A percentile compares a stretch with the other conserved stretches of the same genome.
Conservation (phyloP, 1,140 invertebrate genomes). For the Tetranychus cinnabarinus region DNA sequence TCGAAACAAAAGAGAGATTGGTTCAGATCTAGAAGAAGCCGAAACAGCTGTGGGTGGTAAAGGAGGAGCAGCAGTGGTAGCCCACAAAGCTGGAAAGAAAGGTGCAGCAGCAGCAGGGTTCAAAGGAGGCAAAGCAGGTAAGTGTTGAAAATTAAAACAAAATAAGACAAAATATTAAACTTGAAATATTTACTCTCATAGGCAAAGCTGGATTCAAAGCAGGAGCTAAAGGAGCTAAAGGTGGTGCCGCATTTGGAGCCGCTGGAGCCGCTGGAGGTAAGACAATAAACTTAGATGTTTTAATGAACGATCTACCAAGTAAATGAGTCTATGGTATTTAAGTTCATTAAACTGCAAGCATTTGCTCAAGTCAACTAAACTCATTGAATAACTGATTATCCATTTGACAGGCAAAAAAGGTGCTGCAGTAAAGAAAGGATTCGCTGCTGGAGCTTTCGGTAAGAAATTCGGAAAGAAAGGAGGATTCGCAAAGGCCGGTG, state of each 20-base stretch:
- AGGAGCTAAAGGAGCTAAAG: not conserved
- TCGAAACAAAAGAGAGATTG: not conserved
- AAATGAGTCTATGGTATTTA: not conserved
- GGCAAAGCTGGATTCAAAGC: not conserved
- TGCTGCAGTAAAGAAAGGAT: not conserved
- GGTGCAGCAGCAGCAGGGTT: not conserved
- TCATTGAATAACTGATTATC: too few relatives aligned
- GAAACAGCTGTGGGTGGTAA: not conserved
- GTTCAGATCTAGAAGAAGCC: not conserved
- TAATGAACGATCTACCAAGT: not conserved
- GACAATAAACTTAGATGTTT: not conserved
- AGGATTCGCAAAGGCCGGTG: slow-evolving; percentile 5
- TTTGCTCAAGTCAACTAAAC: not conserved
- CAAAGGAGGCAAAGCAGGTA: not conserved
- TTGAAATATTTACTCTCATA: not conserved
- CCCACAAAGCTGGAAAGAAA: not conserved
- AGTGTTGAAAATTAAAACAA: too few relatives aligned
- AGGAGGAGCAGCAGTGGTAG: not conserved
- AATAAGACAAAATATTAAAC: not conserved
- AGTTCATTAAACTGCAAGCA: not conserved
- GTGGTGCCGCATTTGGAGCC: not conserved
- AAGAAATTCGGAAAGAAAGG: slow-evolving; percentile 4
- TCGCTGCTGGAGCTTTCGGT: not conserved
- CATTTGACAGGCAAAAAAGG: not conserved
- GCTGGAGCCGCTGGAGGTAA: not conserved